Evolutionary conservation across 37 sponge, comb jelly and placozoan species (phyloP), one percentile per base, ranked within the genome.

Genomic region (Tethya wilhelma): DNA sequence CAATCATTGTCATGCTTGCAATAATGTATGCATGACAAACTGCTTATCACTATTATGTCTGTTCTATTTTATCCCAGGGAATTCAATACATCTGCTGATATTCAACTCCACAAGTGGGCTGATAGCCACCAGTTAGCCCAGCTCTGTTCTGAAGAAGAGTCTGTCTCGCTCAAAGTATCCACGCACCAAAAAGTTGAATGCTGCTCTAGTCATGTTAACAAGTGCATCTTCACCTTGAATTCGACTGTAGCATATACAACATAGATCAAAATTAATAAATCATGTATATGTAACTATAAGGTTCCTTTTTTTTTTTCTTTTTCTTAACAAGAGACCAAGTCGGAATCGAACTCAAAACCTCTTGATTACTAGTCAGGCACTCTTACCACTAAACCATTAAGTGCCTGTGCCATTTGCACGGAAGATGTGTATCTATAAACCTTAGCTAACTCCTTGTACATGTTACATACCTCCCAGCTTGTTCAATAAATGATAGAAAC

Each of bases 41-140:
- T n/a, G n/a, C n/a, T n/a, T n/a, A n/a, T n/a, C n/a, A n/a, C n/a
- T n/a, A n/a, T n/a, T n/a, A n/a, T n/a, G n/a, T n/a, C n/a, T n/a
- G n/a, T n/a, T 22, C 62, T 45, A 17, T 40, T 28, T 7, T 69
- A 41, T 26, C 79, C 2, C 56, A 92, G 93, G 25, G 85, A 92
- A 41, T 92, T 92, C 71, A 92, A 86, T 44, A 92, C 93, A 20
- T 73, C 69, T 38, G 93, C 84, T 7, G 97, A 96, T 73, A 96
- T 96, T 57, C 78, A 83, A 0, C 80, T 96, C 38, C 84, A 87
- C 42, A 94, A 93, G 80, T 96, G 97, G 97, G 91, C 97, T 26
- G 96, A 92, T 56, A 84, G 87, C 44, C 88, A 71, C 40, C 82
- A 83, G 55, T 69, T 85, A 22, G 86, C 89, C 0, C 29, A 79